Base-by-base conservation (phyloP, 2,888 invertebrate genomes). In the Lasioglossum pauxillum region DNA sequence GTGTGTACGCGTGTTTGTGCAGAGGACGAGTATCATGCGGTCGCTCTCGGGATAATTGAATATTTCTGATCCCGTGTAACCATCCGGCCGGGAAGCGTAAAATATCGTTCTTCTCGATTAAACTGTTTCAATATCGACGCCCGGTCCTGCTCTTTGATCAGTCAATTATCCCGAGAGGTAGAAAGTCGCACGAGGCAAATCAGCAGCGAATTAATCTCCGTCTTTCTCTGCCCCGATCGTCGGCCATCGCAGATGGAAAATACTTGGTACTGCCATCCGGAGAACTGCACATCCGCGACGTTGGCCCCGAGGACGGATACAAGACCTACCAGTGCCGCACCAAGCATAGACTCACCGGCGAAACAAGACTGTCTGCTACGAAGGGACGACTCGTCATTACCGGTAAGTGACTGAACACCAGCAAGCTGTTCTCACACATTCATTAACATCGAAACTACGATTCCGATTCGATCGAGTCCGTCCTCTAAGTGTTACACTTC, bases 301-400 rank as follows among this genome's bases (percentile, higher is more conserved):
- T 99, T 87, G 98, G 98, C 95, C 98, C 98, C 88, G 98, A 98
- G 95, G 99, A 99, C 95, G 98, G 98, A 88, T 98, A 98, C 96
- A 98, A 98, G 96, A 98, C 98, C 86, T 99, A 98, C 95, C 98
- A 98, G 95, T 99, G 99, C 95, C 97, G 98, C 92, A 99, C 99
- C 84, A 98, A 98, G 95, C 99, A 99, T 95, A 97, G 98, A 93
- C 96, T 99, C 80, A 99, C 98, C 91, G 98, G 98, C 91, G 98
- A 99, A 96, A 98, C 98, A 82, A 96, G 98, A 95, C 96, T 99
- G 91, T 98, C 98, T 93, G 98, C 98, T 80, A 98, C 98, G 83
- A 98, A 98, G 95, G 99, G 99, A 95, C 97, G 98, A 94, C 96
- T 99, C 93, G 99, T 99, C 96, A 98, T 99, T 96, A 98, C 99